phyloP scores from a whole-genome alignment of 2,888 invertebrate species.

The Pyralis farinalis region DNA sequence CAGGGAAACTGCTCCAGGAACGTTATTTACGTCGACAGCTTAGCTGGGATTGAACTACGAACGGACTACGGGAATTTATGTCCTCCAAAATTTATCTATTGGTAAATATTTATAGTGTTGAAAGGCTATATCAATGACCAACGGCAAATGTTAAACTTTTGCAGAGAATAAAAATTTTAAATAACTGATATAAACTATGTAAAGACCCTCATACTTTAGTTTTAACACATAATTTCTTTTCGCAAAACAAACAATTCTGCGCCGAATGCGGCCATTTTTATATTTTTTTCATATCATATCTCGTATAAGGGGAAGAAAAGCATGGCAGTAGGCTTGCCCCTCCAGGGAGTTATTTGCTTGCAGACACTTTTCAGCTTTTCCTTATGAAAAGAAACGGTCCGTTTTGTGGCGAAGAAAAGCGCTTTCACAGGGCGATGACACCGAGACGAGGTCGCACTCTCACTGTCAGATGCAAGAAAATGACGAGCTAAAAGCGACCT shows the following conservation, averaged over 20 bases:
- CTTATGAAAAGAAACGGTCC: slow-evolving; percentile 80
- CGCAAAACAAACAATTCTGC: slow-evolving; percentile 25
- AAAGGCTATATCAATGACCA: too few species aligned
- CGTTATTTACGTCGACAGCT: too few species aligned
- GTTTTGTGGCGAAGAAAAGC: slow-evolving; percentile 79
- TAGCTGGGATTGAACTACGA: too few species aligned
- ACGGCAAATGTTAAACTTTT: too few species aligned
- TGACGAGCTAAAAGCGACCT: slow-evolving; percentile 69
- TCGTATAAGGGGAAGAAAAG: slow-evolving; percentile 59
- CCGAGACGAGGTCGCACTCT: slow-evolving; percentile 76
- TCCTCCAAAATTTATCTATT: too few species aligned
- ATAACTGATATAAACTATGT: too few species aligned
- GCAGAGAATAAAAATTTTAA: too few species aligned
- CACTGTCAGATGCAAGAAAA: slow-evolving; percentile 69
- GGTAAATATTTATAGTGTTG: too few species aligned
- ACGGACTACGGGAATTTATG: too few species aligned
- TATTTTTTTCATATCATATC: slow-evolving; percentile 62
- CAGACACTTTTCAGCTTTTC: slow-evolving; percentile 80
- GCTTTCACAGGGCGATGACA: slow-evolving; percentile 81
- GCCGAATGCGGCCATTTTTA: slow-evolving; percentile 48
- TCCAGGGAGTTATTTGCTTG: slow-evolving; percentile 79
- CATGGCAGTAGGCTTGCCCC: slow-evolving; percentile 77
- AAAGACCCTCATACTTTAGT: too few species aligned
- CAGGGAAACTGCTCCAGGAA: too few species aligned
- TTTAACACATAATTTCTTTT: too few species aligned